These are phyloP conservation scores for Turdus rufiventris DNA, from an alignment of 2,113 vertebrate species.

Conservation along the genomic window DNA sequence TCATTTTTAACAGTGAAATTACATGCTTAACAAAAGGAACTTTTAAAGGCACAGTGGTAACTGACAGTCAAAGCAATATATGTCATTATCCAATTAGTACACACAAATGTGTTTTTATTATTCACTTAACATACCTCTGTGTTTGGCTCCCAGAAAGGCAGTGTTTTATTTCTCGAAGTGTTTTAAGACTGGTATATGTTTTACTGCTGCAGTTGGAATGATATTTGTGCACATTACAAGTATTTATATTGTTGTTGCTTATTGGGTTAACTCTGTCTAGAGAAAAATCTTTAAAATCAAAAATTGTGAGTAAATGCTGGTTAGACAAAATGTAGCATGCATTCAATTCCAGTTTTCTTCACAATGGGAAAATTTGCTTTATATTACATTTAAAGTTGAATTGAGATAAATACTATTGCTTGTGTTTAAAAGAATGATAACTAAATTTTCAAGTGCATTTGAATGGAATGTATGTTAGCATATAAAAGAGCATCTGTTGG, in stretches of 20 bases:
- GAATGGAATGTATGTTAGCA: not conserved
- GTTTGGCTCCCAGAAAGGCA: constrained; percentile 34
- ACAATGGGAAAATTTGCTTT: not conserved
- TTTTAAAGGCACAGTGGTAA: constrained; percentile 67
- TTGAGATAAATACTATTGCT: not conserved
- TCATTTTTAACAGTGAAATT: constrained; percentile 69
- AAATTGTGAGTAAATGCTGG: not conserved
- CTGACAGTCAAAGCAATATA: constrained; percentile 65
- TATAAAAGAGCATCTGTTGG: not conserved
- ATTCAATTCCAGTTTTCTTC: not conserved
- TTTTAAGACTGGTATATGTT: constrained; percentile 33
- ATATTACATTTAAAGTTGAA: not conserved
- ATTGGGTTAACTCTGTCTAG: constrained; percentile 27
- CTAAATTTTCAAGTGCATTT: constrained; percentile 15
- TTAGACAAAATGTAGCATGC: not conserved
- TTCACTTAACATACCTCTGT: constrained; percentile 61
- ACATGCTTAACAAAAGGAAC: constrained; percentile 68
- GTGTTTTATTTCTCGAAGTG: constrained; percentile 34
- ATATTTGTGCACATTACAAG: not conserved
- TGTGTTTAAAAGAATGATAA: constrained; percentile 11
- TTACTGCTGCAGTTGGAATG: constrained; percentile 1
- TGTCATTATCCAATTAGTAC: constrained; percentile 76
- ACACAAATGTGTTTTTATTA: constrained; percentile 49
- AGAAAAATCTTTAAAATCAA: not conserved
- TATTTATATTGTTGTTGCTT: not conserved